Percentiles rank a stretch among this genome's conserved stretches.
Conservation (phyloP, 2,113 vertebrate species). For the Paradisaea rubra region DNA sequence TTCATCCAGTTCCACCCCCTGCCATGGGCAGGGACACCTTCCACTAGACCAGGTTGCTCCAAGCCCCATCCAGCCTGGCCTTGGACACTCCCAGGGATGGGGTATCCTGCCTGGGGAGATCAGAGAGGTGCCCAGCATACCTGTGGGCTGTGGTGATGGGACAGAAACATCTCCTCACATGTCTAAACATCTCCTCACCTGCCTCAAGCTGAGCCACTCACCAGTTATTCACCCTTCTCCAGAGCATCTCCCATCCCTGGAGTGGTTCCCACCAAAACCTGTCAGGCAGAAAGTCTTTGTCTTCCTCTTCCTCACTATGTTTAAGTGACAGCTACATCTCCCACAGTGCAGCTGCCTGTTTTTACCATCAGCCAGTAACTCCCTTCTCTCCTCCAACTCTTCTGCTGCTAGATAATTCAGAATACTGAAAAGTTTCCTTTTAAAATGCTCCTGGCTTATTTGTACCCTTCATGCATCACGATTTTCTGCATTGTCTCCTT, state of each 20-base stretch:
- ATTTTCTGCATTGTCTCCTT: background rate
- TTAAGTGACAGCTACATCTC: background rate
- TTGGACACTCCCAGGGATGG: background rate
- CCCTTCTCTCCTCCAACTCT: background rate
- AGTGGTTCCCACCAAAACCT: background rate
- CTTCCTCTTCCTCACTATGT: background rate
- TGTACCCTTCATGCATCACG: background rate
- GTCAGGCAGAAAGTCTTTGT: background rate
- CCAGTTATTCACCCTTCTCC: background rate
- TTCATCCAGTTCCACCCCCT: background rate
- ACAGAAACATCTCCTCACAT: background rate
- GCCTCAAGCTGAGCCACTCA: background rate
- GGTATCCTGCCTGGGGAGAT: background rate
- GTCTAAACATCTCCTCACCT: background rate
- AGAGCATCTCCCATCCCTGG: background rate
- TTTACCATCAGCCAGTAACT: background rate
- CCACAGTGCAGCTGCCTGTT: background rate
- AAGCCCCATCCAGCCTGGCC: background rate
- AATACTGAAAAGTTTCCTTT: background rate
- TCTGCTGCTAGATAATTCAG: background rate
- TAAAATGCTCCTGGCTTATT: background rate
- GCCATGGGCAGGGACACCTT: background rate
- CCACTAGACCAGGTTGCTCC: background rate
- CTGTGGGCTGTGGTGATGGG: fast-evolving
- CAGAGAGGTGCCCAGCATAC: background rate